Percentiles rank a stretch among this genome's conserved stretches.
These are phyloP conservation scores for Tipula unca DNA, from an alignment of 2,888 invertebrate genomes.

Conservation along the genomic window DNA sequence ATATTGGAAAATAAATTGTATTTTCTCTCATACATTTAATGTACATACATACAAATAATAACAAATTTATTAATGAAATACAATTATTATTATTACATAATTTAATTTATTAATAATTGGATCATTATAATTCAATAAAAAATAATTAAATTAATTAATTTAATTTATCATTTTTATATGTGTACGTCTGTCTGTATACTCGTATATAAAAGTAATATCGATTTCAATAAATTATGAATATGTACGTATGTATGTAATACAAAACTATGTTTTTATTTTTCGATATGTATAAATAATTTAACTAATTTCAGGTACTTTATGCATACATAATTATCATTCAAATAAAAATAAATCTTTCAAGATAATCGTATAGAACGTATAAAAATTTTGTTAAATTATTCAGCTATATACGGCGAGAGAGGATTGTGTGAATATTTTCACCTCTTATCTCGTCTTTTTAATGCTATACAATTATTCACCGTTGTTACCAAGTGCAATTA, in stretches of 20 bases:
- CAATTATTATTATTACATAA: neutral
- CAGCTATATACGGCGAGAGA: neutral
- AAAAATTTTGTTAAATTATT: neutral
- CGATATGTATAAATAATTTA: neutral
- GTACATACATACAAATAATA: neutral
- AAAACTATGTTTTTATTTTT: neutral
- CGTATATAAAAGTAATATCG: neutral
- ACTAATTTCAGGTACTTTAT: neutral
- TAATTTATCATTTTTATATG: neutral
- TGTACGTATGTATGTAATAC: neutral
- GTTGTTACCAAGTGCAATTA: neutral
- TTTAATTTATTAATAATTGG: neutral
- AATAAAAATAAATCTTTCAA: neutral
- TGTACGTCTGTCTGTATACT: neutral
- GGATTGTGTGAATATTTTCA: neutral
- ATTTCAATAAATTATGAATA: neutral
- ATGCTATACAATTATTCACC: neutral
- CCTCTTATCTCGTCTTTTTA: neutral
- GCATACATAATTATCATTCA: neutral
- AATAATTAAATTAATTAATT: neutral
- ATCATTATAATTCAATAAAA: neutral
- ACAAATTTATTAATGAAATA: neutral
- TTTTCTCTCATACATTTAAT: neutral
- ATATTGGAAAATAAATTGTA: neutral
- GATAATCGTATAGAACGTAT: neutral